Percentiles rank a stretch among this genome's conserved stretches.
phyloP scores from a whole-genome alignment of 2,888 invertebrate species.

The Dynastes grantii region DNA sequence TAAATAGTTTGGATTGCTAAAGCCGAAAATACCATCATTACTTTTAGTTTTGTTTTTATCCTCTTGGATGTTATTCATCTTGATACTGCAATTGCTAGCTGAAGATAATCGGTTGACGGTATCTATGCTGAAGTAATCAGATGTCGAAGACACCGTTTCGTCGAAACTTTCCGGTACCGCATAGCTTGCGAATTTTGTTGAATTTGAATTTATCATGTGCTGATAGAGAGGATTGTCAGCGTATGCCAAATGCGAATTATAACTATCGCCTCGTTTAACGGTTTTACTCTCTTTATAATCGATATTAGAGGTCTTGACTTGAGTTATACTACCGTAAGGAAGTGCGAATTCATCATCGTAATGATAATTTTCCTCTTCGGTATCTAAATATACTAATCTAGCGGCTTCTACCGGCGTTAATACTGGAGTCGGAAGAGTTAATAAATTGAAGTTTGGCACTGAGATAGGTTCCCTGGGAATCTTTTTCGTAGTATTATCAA shows the following conservation, averaged over 20 bases:
- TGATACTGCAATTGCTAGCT: constrained; percentile 70
- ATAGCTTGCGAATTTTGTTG: constrained; percentile 75
- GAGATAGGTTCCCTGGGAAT: constrained; percentile 81
- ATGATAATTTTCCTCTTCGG: constrained; percentile 75
- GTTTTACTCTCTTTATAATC: constrained; percentile 53
- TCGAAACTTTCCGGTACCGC: constrained; percentile 73
- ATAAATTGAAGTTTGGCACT: constrained; percentile 80
- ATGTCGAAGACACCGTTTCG: constrained; percentile 78
- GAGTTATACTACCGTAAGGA: constrained; percentile 57
- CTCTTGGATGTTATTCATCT: constrained; percentile 66
- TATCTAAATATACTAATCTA: constrained; percentile 80
- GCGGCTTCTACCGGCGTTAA: constrained; percentile 80
- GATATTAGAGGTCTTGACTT: constrained; percentile 57
- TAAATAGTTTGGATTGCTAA: constrained; percentile 84
- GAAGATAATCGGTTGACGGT: constrained; percentile 75
- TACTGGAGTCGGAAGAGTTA: constrained; percentile 77
- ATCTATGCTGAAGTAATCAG: constrained; percentile 85
- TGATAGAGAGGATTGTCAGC: constrained; percentile 72
- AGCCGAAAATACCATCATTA: constrained; percentile 75
- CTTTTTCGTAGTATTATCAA: constrained; percentile 66
- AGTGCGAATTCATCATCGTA: constrained; percentile 59
- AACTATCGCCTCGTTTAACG: constrained; percentile 72
- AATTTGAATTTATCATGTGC: constrained; percentile 74
- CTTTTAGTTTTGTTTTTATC: constrained; percentile 63
- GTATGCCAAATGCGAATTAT: constrained; percentile 73